Percentiles rank a stretch among this genome's conserved stretches.
These are phyloP conservation scores for Rhimphoctona megacephalus DNA, from an alignment of 2,888 invertebrate species.

Conservation along the genomic window DNA sequence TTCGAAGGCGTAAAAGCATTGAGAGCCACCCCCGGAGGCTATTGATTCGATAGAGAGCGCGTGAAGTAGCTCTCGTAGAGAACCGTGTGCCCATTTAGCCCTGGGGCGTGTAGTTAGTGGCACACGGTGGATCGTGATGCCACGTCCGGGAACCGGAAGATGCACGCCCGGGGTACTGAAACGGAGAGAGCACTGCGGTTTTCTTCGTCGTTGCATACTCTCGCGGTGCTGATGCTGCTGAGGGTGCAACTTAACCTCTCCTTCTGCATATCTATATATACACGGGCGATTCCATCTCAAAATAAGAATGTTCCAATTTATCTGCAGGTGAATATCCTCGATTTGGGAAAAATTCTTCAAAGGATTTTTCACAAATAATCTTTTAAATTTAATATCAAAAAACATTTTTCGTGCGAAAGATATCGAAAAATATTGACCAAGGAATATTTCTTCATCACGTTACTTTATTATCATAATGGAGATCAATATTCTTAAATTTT, in stretches of 20 bases:
- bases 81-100: constrained; percentile 39
- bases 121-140: constrained; percentile 55
- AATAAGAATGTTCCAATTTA: background rate
- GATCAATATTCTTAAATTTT: background rate
- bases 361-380: background rate
- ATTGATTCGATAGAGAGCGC: constrained; percentile 61
- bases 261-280: background rate
- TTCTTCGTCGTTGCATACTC: constrained; percentile 40
- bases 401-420: background rate
- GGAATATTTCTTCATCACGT: background rate
- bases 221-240: constrained; percentile 46
- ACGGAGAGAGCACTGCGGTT: constrained; percentile 15
- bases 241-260: constrained; percentile 48
- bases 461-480: background rate
- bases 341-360: background rate
- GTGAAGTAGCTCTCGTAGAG: constrained; percentile 52
- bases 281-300: background rate
- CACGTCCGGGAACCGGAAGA: constrained; percentile 64
- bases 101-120: constrained; percentile 48
- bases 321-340: background rate
- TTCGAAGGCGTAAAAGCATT: constrained; percentile 43
- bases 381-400: background rate
- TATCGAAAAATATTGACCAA: background rate
- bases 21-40: constrained; percentile 43
- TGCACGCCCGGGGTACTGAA: constrained; percentile 46